Conservation (phyloP, 2,113 vertebrate species). For the Elachura formosa region DNA sequence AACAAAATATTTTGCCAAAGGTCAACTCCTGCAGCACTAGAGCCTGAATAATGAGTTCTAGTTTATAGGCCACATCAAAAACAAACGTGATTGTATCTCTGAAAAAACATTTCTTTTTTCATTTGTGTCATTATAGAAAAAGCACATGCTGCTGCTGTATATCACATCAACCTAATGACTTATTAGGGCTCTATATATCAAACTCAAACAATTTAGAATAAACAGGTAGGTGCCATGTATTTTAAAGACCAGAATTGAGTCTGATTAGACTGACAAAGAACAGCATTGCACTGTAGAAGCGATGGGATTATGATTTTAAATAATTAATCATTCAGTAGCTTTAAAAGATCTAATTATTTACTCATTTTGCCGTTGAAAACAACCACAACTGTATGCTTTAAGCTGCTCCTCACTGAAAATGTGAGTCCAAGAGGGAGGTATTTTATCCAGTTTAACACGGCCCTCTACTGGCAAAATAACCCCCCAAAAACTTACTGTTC, state of each 20-base stretch:
- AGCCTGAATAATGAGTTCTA: slow-evolving; percentile 42
- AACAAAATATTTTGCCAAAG: slow-evolving; percentile 67
- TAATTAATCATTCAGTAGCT: slow-evolving; percentile 10
- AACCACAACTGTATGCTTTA: slow-evolving; percentile 18
- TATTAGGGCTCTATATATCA: slow-evolving; percentile 35
- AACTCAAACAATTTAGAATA: slow-evolving; percentile 8
- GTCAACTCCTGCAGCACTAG: slow-evolving; percentile 41
- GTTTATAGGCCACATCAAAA: slow-evolving; percentile 41
- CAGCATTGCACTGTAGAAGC: neutral
- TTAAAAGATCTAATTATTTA: slow-evolving; percentile 39
- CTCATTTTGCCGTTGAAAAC: slow-evolving; percentile 42
- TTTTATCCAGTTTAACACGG: slow-evolving; percentile 70
- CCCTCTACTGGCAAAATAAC: slow-evolving; percentile 74
- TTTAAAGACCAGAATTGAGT: neutral
- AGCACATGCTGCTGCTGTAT: slow-evolving; percentile 23
- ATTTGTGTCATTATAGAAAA: slow-evolving; percentile 37
- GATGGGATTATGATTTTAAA: slow-evolving; percentile 10
- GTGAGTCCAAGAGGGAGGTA: neutral
- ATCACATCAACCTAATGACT: slow-evolving; percentile 39
- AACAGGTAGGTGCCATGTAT: neutral
- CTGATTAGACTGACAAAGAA: slow-evolving; percentile 1
- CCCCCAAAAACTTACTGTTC: neutral
- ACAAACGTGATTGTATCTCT: slow-evolving; percentile 8
- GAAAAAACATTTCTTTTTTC: slow-evolving; percentile 54
- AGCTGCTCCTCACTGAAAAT: neutral